Evolutionary conservation across 2,113 vertebrate species (phyloP).

Genomic region (Nesospiza acunhae): DNA sequence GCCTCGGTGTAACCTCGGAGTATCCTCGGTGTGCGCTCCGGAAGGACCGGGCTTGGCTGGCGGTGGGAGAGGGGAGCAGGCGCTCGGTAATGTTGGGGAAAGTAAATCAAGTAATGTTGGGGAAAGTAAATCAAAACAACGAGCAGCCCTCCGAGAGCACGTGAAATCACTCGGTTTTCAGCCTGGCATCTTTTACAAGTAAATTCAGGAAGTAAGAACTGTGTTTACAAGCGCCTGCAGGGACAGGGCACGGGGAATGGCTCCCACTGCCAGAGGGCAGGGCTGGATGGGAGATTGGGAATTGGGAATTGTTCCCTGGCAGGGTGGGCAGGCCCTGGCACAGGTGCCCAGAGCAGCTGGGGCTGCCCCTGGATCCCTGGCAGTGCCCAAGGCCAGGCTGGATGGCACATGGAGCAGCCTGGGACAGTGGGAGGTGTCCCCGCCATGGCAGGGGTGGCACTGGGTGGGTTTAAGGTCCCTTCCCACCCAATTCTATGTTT

Average conservation of each 20-base stretch:
- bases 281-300: fast-evolving
- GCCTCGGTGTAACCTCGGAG: neutral
- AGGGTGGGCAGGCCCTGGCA: neutral
- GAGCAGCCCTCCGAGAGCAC: neutral
- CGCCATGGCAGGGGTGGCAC: neutral
- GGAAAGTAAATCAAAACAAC: neutral
- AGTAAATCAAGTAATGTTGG: too few species aligned
- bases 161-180: fast-evolving
- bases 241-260: neutral
- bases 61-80: neutral
- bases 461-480: fast-evolving
- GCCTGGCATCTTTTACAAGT: neutral
- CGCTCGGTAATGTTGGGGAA: neutral
- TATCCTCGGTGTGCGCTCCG: neutral
- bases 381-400: neutral
- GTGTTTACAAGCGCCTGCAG: neutral
- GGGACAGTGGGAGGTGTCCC: neutral
- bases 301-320: fast-evolving
- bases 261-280: neutral
- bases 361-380: neutral
- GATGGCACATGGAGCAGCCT: neutral
- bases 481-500: neutral
- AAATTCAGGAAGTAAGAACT: neutral
- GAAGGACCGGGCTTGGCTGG: neutral
- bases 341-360: neutral